Evolutionary conservation across 1,140 invertebrate species (phyloP).

Genomic region (Caenorhabditis brenneri): DNA sequence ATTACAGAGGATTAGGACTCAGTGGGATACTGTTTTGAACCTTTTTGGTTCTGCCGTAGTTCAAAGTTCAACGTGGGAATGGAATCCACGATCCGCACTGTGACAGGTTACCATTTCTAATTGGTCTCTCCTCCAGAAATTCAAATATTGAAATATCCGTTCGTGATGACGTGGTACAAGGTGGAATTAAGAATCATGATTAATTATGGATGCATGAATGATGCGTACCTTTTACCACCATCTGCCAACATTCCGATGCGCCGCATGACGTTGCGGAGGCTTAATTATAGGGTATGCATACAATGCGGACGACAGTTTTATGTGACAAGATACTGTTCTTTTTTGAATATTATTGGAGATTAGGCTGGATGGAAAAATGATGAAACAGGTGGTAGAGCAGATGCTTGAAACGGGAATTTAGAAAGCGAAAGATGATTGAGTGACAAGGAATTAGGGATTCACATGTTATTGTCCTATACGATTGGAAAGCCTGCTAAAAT

Average conservation of each 20-base stretch:
- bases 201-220: slow-evolving; percentile 14
- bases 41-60: no score
- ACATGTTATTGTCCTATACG: not conserved
- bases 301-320: slow-evolving; percentile 13
- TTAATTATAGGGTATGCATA: slow-evolving; percentile 10
- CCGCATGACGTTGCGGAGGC: not conserved
- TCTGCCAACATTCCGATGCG: slow-evolving; percentile 30
- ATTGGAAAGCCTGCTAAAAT: no score
- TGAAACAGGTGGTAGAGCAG: slow-evolving; percentile 38
- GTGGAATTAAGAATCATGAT: not conserved
- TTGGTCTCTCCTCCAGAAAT: no score
- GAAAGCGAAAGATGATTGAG: not conserved
- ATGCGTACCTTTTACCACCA: not conserved
- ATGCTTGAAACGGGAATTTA: not conserved
- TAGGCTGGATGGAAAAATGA: not conserved
- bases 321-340: slow-evolving; percentile 35
- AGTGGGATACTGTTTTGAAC: no score
- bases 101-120: no score
- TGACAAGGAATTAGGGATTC: not conserved
- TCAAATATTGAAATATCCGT: not conserved
- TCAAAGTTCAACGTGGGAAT: no score
- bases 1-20: not conserved
- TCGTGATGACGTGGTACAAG: not conserved
- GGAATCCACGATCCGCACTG: no score
- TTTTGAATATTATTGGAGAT: slow-evolving; percentile 7